These are phyloP conservation scores for Leucozona laternaria DNA, from an alignment of 2,888 invertebrate genomes.

Conservation along the genomic window DNA sequence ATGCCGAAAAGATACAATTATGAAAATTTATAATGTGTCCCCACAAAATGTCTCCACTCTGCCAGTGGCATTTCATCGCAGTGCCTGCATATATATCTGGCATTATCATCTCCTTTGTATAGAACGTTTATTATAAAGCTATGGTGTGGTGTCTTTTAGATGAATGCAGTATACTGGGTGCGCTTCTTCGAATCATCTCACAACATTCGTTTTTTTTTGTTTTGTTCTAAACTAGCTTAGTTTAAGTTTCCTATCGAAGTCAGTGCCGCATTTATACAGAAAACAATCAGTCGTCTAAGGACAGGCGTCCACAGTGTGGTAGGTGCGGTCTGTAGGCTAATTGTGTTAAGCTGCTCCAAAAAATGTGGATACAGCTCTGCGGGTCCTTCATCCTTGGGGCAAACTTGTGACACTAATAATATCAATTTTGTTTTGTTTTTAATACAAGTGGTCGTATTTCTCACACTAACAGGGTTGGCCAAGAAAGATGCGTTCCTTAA, in stretches of 20 bases:
- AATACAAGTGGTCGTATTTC: too few species aligned
- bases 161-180: neutral
- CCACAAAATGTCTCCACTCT: conserved; percentile 58
- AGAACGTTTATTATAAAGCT: neutral
- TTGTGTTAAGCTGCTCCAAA: too few species aligned
- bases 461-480: too few species aligned
- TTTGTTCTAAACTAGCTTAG: neutral
- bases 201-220: neutral
- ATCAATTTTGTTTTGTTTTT: too few species aligned
- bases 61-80: conserved; percentile 39
- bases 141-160: conserved; percentile 6
- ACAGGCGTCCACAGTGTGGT: too few species aligned
- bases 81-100: neutral
- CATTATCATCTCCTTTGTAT: neutral
- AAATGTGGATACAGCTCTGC: too few species aligned
- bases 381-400: too few species aligned
- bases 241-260: neutral
- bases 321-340: too few species aligned
- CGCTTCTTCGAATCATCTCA: neutral
- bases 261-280: neutral
- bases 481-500: too few species aligned
- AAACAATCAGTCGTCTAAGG: too few species aligned
- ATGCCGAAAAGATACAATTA: conserved; percentile 66
- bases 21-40: conserved; percentile 72
- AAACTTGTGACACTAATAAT: too few species aligned